phyloP scores from a whole-genome alignment of 2,113 vertebrate species.

The Aspiorhynchus laticeps region DNA sequence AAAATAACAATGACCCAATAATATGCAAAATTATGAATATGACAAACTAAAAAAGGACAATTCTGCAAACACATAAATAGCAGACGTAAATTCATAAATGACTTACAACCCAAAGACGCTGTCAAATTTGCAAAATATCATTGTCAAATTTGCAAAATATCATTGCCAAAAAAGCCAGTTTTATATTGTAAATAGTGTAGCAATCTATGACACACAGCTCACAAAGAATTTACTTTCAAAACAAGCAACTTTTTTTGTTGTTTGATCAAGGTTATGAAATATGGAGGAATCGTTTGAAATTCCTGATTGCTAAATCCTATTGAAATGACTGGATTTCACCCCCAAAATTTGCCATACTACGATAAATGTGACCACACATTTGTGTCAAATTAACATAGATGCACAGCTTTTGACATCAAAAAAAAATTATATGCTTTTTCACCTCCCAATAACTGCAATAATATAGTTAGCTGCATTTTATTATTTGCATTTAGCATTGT shows the following conservation, averaged over 20 bases:
- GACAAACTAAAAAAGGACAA: not conserved
- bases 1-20: not conserved
- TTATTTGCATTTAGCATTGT: not conserved
- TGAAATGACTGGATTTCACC: too few species aligned
- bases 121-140: not conserved
- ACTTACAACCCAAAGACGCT: not conserved
- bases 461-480: not conserved
- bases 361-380: not conserved
- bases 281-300: not conserved
- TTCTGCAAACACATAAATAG: not conserved
- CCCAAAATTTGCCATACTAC: not conserved
- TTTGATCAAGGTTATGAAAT: not conserved
- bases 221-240: not conserved
- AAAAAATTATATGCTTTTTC: not conserved
- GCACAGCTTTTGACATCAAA: not conserved
- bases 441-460: not conserved
- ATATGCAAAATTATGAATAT: not conserved
- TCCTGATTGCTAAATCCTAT: not conserved
- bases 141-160: not conserved
- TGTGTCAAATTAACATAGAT: not conserved
- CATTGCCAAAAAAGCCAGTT: not conserved
- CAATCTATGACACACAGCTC: not conserved
- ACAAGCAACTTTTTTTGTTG: not conserved
- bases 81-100: not conserved
- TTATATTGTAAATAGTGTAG: not conserved